Evolutionary conservation across 2,113 vertebrate species (phyloP).

Genomic region (Sapayoa aenigma): DNA sequence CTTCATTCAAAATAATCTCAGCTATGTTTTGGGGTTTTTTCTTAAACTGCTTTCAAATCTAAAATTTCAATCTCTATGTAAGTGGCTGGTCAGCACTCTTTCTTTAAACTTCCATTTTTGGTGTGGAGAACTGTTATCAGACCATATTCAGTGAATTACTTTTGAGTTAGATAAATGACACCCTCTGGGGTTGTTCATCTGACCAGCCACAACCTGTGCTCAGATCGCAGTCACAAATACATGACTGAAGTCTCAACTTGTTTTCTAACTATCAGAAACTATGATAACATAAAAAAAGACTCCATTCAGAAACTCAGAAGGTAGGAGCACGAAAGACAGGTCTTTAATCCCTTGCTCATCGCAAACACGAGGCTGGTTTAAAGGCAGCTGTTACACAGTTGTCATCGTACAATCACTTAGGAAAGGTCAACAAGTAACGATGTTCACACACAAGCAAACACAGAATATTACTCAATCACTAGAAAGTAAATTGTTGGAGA

Average conservation of each 20-base stretch:
- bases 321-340: not conserved
- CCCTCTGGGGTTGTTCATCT: not conserved
- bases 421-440: not conserved
- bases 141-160: not conserved
- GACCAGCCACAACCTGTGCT: not conserved
- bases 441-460: conserved; percentile 1
- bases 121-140: not conserved
- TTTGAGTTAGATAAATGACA: not conserved
- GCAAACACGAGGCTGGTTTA: not conserved
- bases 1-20: not conserved
- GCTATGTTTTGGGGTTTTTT: not conserved
- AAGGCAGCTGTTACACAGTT: not conserved
- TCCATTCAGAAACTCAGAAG: conserved; percentile 4
- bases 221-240: not conserved
- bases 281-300: not conserved
- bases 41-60: not conserved
- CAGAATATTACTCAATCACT: not conserved
- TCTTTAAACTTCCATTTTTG: not conserved
- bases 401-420: not conserved
- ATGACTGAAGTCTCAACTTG: not conserved
- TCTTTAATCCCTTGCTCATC: not conserved
- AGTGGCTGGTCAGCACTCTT: not conserved
- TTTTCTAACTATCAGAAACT: not conserved
- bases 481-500: not conserved
- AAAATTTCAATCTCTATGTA: not conserved